Percentiles rank a stretch among this genome's conserved stretches.
Conservation (phyloP, 2,888 invertebrate species). For the Frankliniella intonsa region DNA sequence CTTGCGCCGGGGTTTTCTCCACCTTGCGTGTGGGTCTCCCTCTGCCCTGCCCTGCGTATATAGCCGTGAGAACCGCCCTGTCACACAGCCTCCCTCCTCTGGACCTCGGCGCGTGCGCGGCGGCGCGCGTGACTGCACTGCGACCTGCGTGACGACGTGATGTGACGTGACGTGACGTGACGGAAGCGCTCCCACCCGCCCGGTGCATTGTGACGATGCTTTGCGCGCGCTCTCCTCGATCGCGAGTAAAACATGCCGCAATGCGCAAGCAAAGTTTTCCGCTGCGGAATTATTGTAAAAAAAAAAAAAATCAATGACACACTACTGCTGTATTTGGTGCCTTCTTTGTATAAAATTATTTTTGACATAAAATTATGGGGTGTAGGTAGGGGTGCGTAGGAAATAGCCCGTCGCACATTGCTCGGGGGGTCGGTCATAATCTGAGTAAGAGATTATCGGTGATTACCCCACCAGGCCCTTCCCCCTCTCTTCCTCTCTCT, state of each 20-base stretch:
- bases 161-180: no score
- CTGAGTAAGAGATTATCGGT: slow-evolving; percentile 8
- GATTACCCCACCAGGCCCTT: not conserved
- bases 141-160: no score
- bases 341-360: no score
- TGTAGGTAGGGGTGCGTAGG: not conserved
- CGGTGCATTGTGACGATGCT: no score
- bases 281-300: no score
- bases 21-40: not conserved
- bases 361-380: not conserved
- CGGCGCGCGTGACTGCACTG: no score
- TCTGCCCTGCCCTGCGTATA: not conserved
- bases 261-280: no score
- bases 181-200: no score
- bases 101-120: not conserved
- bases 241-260: no score
- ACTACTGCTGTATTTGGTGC: not conserved
- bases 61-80: not conserved
- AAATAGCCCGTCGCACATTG: not conserved
- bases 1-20: not conserved
- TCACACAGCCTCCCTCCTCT: not conserved
- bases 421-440: not conserved
- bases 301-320: not conserved
- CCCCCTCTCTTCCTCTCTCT: not conserved
- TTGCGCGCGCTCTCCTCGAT: no score